Evolutionary conservation across 2,113 vertebrate genomes (phyloP), one percentile per base, ranked within the genome.

Genomic region (Myiopsitta monachus): DNA sequence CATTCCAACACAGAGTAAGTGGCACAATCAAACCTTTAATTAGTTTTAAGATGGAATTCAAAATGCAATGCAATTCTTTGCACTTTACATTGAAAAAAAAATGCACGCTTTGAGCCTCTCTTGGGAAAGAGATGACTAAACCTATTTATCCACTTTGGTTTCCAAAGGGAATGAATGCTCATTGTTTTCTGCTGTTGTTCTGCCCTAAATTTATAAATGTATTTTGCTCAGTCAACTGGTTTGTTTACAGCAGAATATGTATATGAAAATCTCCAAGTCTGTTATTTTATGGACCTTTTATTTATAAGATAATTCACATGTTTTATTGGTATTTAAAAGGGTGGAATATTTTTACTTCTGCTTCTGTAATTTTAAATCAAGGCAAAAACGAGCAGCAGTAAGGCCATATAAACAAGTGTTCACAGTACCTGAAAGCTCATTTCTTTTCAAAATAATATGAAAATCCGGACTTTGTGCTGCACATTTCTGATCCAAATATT

Each of bases 21-120:
- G 83, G 83, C 78, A 94, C 84, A 94, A 90, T 95, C 92, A 94
- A 91, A 72, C 31, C 76, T 94, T 93, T 95, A 96, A 97, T 97
- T 92, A 96, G 91, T 90, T 95, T 94, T 87, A 85, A 91, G 90
- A 83, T 96, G 55, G 80, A 92, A 96, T 95, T 92, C 84, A 90
- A 95, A 96, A 94, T 94, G 30, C 85, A 94, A 55, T 96, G 94
- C 87, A 91, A 61, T 96, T 79, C 81, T 83, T 95, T 94, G 87
- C 67, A 91, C 75, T 95, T 91, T 79, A 66, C 79, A 24, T 73
- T 86, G 81, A 39, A 83, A 87, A 91, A 91, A 92, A 95, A 95
- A 87, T 52, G 80, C 83, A 55, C 39, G 52, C 80, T 83, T 55
- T 77, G 61, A 73, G 77, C 62, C 27, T 88, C 92, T 89, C 94